Evolutionary conservation across 2,113 vertebrate genomes (phyloP), one percentile per base, ranked within the genome.

Genomic region (Atrichornis clamosus): DNA sequence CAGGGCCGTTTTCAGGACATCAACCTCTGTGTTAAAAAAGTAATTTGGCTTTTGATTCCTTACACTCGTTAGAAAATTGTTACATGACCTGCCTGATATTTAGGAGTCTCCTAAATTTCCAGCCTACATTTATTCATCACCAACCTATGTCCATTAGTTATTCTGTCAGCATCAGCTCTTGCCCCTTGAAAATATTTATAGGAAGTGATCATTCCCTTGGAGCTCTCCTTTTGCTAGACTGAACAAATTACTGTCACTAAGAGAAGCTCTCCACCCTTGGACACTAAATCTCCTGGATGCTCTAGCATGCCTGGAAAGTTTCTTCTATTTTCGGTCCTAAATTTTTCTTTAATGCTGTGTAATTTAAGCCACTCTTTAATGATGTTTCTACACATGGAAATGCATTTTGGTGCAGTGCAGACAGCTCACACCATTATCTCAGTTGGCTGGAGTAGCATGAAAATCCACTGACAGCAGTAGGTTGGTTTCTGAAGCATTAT

Each of bases 141-240:
- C 75, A 88, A 22, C 21, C 11, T 50, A 42, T 1, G 1, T 8
- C 72, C 63, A 76, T 77, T 50, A 67, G 14, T 53, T 90, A 52
- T 84, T 84, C 72, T 90, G 79, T 63, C 83, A 86, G 60, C 63
- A 59, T 23, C 16, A 5, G 42, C 26, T 83, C 84, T 65, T 74
- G 42, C 21, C 72, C 82, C 79, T 84, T 77, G 79, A 55, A 92
- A 93, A 85, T 80, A 86, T 86, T 89, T 91, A 90, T 28, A 63
- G 72, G 72, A 81, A 86, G 37, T 88, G 84, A 63, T 84, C 72
- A 53, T n/a, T 93, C 35, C 50, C 68, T 86, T 39, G 59, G 20
- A 92, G 68, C 50, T 84, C 41, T 88, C 28, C 47, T 41, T 86
- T 70, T 93, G 46, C 55, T 33, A 55, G 72, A 44, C 75, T 67